Conservation (phyloP, 2,797 vertebrate species). For the Sparus aurata region DNA sequence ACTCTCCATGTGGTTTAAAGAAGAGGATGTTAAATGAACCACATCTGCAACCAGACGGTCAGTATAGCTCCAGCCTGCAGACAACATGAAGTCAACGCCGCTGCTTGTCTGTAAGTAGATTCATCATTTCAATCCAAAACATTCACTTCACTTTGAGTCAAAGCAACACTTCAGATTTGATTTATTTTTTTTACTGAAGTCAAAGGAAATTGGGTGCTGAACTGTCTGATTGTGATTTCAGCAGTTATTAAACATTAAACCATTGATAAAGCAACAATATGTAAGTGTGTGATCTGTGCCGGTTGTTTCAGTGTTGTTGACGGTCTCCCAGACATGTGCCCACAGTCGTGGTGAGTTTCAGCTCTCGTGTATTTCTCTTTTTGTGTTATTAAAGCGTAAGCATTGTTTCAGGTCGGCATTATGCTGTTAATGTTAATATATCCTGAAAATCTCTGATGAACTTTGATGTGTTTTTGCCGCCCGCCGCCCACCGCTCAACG, state of each 20-base stretch:
- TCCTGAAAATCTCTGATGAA: neutral
- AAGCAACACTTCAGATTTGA: too few relatives aligned
- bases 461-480: neutral
- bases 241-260: neutral
- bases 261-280: neutral
- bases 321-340: neutral
- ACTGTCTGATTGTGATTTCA: neutral
- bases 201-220: too few relatives aligned
- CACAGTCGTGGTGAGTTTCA: slow-evolving; percentile 4
- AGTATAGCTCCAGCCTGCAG: slow-evolving; percentile 1
- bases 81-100: slow-evolving; percentile 12
- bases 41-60: neutral
- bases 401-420: too few relatives aligned
- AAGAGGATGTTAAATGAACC: slow-evolving; percentile 25
- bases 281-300: neutral
- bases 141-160: too few relatives aligned
- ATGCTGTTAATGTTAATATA: neutral
- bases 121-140: neutral
- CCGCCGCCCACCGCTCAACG: neutral
- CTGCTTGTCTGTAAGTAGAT: slow-evolving; percentile 48
- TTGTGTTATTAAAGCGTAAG: too few relatives aligned
- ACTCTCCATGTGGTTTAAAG: neutral
- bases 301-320: slow-evolving; percentile 25
- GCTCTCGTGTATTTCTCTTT: neutral
- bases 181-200: neutral